These are phyloP conservation scores for Diplolepis rosae DNA, from an alignment of 2,888 invertebrate species.

Conservation along the genomic window DNA sequence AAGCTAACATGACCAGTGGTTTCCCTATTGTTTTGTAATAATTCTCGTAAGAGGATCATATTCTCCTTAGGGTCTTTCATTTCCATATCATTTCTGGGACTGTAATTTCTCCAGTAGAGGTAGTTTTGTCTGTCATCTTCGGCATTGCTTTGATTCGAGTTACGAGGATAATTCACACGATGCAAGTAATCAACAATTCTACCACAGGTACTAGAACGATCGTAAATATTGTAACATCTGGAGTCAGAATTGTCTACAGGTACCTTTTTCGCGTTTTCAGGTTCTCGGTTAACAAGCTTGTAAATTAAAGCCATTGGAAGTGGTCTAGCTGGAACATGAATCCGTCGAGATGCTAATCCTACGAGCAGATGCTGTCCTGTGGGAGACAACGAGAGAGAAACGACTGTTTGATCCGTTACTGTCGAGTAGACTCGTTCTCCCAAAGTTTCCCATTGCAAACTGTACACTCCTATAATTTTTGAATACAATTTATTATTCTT, in stretches of 20 bases:
- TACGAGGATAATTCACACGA: neutral
- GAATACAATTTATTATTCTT: neutral
- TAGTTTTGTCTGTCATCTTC: conserved; percentile 52
- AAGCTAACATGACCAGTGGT: conserved; percentile 82
- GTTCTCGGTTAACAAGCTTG: conserved; percentile 57
- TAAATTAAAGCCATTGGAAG: conserved; percentile 67
- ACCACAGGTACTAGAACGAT: conserved; percentile 54
- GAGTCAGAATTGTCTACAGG: conserved; percentile 41
- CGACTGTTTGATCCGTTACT: conserved; percentile 85
- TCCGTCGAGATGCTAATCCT: conserved; percentile 83
- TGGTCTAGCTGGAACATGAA: conserved; percentile 72
- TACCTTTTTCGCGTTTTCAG: conserved; percentile 45
- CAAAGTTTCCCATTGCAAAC: conserved; percentile 83
- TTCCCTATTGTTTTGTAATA: conserved; percentile 80
- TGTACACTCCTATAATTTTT: conserved; percentile 82
- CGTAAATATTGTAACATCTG: conserved; percentile 46
- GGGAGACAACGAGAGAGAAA: conserved; percentile 90
- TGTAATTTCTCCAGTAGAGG: conserved; percentile 46
- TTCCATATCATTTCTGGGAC: conserved; percentile 46
- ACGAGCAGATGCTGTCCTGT: conserved; percentile 86
- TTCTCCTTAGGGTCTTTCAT: conserved; percentile 60
- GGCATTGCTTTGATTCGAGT: conserved; percentile 11
- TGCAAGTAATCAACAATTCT: conserved; percentile 32
- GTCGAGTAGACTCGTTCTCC: conserved; percentile 88
- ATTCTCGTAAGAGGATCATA: conserved; percentile 78